Conservation (phyloP, 23 tunicate genomes). For the Ascidia mentula region DNA sequence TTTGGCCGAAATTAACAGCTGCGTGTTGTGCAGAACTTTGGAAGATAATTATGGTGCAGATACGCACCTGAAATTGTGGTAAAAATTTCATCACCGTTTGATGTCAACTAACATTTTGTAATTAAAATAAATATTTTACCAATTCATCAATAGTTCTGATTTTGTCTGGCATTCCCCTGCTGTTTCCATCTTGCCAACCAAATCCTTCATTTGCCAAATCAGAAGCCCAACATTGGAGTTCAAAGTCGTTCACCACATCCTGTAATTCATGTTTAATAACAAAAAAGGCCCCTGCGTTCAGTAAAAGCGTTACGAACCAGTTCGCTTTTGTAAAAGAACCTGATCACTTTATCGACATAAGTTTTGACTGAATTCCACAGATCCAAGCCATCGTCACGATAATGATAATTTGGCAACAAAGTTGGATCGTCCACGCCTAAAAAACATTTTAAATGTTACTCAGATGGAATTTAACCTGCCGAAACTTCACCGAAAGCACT, state of each 20-base stretch:
- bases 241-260: not conserved
- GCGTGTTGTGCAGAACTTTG: slow-evolving; percentile 57
- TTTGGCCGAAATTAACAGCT: slow-evolving; percentile 48
- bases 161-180: slow-evolving; percentile 18
- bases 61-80: slow-evolving; percentile 11
- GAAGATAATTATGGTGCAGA: slow-evolving; percentile 48
- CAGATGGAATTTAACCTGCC: no score
- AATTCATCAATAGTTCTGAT: slow-evolving; percentile 1
- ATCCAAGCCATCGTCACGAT: slow-evolving; percentile 42
- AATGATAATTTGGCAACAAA: slow-evolving; percentile 29
- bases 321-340: not conserved
- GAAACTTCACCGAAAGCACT: no score
- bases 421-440: slow-evolving; percentile 24
- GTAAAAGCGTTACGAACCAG: no score
- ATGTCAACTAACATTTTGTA: no score
- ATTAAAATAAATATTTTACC: no score
- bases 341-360: slow-evolving; percentile 2
- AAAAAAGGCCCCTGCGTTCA: no score
- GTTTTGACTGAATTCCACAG: slow-evolving; percentile 25
- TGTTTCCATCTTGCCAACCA: slow-evolving; percentile 31
- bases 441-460: no score
- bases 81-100: no score
- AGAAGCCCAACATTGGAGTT: slow-evolving; percentile 1
- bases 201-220: not conserved
- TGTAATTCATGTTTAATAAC: no score